A percentile compares a stretch with the other conserved stretches of the same genome.
Evolutionary conservation across 1,140 invertebrate genomes (phyloP).

Genomic region (Choristoneura fumiferana): DNA sequence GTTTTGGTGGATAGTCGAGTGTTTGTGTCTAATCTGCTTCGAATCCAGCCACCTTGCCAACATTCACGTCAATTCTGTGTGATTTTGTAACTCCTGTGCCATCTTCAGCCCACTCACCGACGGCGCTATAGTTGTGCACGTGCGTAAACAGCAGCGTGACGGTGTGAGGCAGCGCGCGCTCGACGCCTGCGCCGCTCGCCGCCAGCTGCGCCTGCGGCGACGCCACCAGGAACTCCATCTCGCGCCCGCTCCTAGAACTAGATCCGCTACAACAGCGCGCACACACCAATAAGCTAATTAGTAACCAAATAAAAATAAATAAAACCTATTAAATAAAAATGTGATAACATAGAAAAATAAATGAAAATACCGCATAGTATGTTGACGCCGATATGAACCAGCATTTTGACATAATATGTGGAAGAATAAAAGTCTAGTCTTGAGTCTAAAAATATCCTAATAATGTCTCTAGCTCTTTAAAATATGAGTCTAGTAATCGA

Average conservation of each 20-base stretch:
- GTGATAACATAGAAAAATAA: neutral
- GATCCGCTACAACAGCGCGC: conserved; percentile 39
- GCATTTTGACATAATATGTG: too few species aligned
- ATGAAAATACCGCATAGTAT: too few species aligned
- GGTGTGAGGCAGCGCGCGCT: conserved; percentile 40
- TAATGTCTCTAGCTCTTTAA: too few species aligned
- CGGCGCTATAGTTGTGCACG: conserved; percentile 59
- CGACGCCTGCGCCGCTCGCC: conserved; percentile 36
- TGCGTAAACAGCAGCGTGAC: conserved; percentile 60
- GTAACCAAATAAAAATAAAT: conserved; percentile 25
- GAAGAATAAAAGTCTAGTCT: too few species aligned
- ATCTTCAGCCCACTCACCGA: conserved; percentile 43
- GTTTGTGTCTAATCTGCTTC: too few species aligned
- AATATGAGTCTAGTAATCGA: too few species aligned
- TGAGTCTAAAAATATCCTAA: too few species aligned
- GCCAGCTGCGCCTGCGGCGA: conserved; percentile 59
- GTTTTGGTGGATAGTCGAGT: too few species aligned
- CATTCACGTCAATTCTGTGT: too few species aligned
- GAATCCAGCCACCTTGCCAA: too few species aligned
- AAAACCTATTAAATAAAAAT: conserved; percentile 23
- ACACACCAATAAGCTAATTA: conserved; percentile 10
- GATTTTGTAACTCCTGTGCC: too few species aligned
- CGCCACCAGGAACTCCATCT: conserved; percentile 54
- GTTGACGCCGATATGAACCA: too few species aligned
- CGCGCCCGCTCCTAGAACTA: conserved; percentile 54